phyloP scores from a whole-genome alignment of 2,797 vertebrate genomes.

The Siniperca obscura region DNA sequence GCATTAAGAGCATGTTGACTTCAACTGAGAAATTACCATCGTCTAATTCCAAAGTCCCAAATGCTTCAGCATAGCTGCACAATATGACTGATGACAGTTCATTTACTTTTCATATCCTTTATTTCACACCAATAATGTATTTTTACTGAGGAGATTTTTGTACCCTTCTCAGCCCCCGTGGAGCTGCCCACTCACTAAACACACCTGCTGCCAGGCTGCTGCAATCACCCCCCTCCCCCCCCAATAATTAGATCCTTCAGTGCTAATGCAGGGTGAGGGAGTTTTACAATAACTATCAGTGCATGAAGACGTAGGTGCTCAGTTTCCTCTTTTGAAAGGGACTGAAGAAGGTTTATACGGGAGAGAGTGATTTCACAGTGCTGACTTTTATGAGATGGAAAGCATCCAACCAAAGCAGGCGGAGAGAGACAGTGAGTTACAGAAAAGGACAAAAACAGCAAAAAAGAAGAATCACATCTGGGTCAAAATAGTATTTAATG shows the following conservation, averaged over 20 bases:
- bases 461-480: neutral
- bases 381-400: constrained; percentile 28
- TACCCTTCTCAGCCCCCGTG: neutral
- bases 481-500: constrained; percentile 9
- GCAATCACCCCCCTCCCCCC: too few species aligned
- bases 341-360: constrained; percentile 4
- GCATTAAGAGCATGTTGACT: too few species aligned
- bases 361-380: constrained; percentile 31
- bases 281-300: neutral
- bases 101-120: neutral
- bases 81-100: neutral
- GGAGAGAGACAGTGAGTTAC: neutral
- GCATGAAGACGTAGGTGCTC: neutral
- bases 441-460: constrained; percentile 4
- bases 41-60: too few species aligned
- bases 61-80: neutral
- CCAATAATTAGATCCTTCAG: neutral
- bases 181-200: neutral
- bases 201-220: too few species aligned
- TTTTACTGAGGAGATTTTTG: neutral
- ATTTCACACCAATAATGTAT: neutral
- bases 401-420: constrained; percentile 9
- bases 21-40: neutral
- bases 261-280: neutral
- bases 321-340: neutral